Percentiles rank a stretch among this genome's conserved stretches.
phyloP scores from a whole-genome alignment of 2,888 invertebrate genomes.

The Acleris sparsana region DNA sequence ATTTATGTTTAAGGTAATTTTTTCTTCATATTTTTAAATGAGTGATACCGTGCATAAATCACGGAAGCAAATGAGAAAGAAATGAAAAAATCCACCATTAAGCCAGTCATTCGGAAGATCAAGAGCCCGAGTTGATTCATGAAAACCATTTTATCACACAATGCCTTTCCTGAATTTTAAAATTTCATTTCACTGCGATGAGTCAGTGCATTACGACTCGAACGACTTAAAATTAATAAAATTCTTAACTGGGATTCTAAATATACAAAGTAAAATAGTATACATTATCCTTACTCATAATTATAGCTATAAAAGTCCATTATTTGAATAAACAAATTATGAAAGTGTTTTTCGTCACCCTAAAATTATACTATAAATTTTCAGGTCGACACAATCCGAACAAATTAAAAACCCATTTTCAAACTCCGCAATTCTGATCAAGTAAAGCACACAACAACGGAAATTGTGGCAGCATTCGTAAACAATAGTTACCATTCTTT shows the following conservation, averaged over 20 bases:
- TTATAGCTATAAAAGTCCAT: too few relatives aligned
- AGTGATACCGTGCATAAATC: slow-evolving; percentile 70
- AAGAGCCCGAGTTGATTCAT: slow-evolving; percentile 65
- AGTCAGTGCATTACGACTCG: slow-evolving; percentile 4
- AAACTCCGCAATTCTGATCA: slow-evolving; percentile 21
- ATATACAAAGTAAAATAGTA: too few relatives aligned
- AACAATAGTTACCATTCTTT: slow-evolving; percentile 41
- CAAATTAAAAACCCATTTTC: slow-evolving; percentile 25
- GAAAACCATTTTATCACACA: slow-evolving; percentile 58
- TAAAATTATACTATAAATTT: not conserved
- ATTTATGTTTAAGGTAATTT: not conserved
- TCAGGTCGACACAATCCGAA: slow-evolving; percentile 2
- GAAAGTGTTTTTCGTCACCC: too few relatives aligned
- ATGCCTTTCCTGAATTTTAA: slow-evolving; percentile 38
- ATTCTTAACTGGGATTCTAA: not conserved
- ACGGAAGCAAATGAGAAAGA: slow-evolving; percentile 65
- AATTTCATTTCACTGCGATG: slow-evolving; percentile 13
- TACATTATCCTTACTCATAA: too few relatives aligned
- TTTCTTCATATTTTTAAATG: slow-evolving; percentile 55
- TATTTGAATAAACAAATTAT: too few relatives aligned
- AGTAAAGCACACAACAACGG: slow-evolving; percentile 22
- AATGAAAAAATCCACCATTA: slow-evolving; percentile 68
- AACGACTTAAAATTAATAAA: slow-evolving; percentile 14
- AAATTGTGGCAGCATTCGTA: slow-evolving; percentile 29
- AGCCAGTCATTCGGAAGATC: slow-evolving; percentile 72